Evolutionary conservation across 2,113 vertebrate species (phyloP), one percentile per base, ranked within the genome.

Genomic region (Xyliphius kryptos): DNA sequence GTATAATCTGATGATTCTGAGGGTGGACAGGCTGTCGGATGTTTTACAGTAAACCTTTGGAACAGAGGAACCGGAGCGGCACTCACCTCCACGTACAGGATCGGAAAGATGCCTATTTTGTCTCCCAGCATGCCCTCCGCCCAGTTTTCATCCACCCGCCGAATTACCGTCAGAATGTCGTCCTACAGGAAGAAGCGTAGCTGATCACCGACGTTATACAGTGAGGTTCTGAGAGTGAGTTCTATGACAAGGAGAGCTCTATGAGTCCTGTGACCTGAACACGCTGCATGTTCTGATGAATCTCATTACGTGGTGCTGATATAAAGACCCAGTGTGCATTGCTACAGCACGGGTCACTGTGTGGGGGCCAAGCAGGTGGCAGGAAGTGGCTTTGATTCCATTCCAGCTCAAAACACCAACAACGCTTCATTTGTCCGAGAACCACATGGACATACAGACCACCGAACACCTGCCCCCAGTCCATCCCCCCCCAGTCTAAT

Each of bases 101-200:
- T 93, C 41, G 96, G 95, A 58, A 99, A 99, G 77, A 99, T 97
- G 50, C 96, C 96, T 56, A 98, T 92, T 86, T 95, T 97, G 85
- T 97, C 96, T 80, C 96, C 93, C 78, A 98, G 83, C 95, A 97
- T 97, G 78, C 95, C 95, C 85, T 99, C 96, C 3, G 96, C 96
- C 96, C 96, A 99, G 83, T 98, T 99, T 74, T 99, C 96, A 69
- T 99, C 95, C 77, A 99, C 95, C 79, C 96, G 87, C 71, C 96
- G 92, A 79, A 99, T 97, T 76, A 99, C 96, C 0, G 95, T 98
- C 76, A 99, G 85, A 70, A 97, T 89, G 83, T 98, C 95, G 79
- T 98, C 96, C 96, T 99, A 79, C 36, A 67, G 65, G 58, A 68
- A 70, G 70, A 78, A 72, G 80, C 26, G n/a, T n/a, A n/a, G n/a